Evolutionary conservation across 2,797 vertebrate species (phyloP), one percentile per base, ranked within the genome.

Genomic region (Serranus cabrilla): DNA sequence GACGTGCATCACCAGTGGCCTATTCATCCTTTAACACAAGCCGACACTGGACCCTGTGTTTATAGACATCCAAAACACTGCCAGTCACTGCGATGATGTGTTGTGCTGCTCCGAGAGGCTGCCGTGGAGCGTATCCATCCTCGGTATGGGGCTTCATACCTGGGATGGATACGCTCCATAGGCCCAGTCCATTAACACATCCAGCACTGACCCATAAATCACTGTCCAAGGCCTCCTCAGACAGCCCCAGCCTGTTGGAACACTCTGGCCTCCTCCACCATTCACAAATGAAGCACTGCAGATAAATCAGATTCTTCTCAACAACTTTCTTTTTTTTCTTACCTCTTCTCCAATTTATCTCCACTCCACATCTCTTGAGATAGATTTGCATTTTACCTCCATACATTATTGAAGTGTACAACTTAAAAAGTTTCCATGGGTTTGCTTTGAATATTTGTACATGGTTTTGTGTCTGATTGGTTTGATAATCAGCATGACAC

Each of bases 121-220:
- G 82, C 75, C 21, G 14, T 50, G 78, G 76, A 78, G 61, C 82
- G 65, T 71, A 82, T 90, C 77, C 77, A 80, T 85, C 74, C 73
- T 21, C 43, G 75, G 67, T 82, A 73, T 71, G 77, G 61, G 34
- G 66, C 82, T 55, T 43, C 81, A 84, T 87, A 83, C 83, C 78
- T 83, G 49, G 78, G 82, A 91, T 91, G 90, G 90, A 92, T 91
- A 77, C 86, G 89, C 84, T 91, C 86, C 83, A 91, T 81, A 82
- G 83, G 87, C 85, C 75, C 83, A 88, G 86, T 93, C 92, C 88
- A 92, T 95, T 95, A 94, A 92, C 92, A 93, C 92, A 81, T 90
- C 89, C 81, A 87, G 71, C 81, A 73, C 83, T 83, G 89, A 83
- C 81, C 90, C 87, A 94, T 95, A 93, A 94, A 95, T 95, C 93